phyloP scores from a whole-genome alignment of 2,888 invertebrate species.

The Argyresthia albistria region DNA sequence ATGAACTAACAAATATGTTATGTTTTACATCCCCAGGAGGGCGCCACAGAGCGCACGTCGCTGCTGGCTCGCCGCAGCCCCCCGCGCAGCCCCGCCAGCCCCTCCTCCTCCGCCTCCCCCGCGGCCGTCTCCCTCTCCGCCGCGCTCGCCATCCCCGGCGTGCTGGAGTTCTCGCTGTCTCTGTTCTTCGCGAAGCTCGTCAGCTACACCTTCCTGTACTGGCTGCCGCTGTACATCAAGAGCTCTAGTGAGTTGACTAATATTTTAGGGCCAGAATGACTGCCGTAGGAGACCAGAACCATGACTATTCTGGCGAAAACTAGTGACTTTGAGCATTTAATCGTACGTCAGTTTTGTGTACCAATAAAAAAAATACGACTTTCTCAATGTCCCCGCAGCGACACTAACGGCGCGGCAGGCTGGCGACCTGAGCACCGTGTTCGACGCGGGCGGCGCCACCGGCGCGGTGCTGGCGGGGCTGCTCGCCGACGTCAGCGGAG shows the following conservation, averaged over 20 bases:
- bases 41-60: slow-evolving; percentile 34
- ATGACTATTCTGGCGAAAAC: too few species aligned
- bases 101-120: background rate
- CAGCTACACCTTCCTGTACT: slow-evolving; percentile 96
- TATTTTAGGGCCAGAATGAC: too few species aligned
- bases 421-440: slow-evolving; percentile 85
- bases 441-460: slow-evolving; percentile 91
- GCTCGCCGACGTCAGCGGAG: slow-evolving; percentile 85
- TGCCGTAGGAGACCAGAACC: too few species aligned
- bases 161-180: slow-evolving; percentile 92
- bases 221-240: slow-evolving; percentile 93
- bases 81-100: background rate
- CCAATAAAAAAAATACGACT: too few species aligned
- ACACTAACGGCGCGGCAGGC: slow-evolving; percentile 77
- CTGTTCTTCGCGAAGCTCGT: slow-evolving; percentile 97
- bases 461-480: slow-evolving; percentile 93
- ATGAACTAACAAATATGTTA: too few species aligned
- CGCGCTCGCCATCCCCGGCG: slow-evolving; percentile 91
- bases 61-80: slow-evolving; percentile 68
- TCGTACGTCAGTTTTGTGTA: too few species aligned
- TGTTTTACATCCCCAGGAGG: background rate
- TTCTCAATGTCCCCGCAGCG: slow-evolving; percentile 68
- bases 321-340: too few species aligned
- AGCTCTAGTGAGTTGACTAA: slow-evolving; percentile 79
- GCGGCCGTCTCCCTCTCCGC: slow-evolving; percentile 81